Percentiles rank a stretch among this genome's conserved stretches.
phyloP scores from a whole-genome alignment of 2,888 invertebrate genomes.

The Acanthoscelides obtectus region DNA sequence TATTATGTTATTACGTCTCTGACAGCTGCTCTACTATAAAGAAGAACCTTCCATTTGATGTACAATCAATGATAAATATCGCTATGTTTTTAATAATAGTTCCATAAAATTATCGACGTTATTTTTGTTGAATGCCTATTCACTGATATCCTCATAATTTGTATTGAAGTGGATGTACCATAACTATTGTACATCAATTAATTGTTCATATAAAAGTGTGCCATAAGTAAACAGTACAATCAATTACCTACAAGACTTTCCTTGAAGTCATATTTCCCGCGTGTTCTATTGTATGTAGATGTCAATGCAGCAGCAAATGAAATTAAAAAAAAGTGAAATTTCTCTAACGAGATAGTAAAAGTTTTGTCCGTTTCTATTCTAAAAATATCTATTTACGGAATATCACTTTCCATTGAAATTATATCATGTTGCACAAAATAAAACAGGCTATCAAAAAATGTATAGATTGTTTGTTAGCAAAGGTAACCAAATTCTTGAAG shows the following conservation, averaged over 20 bases:
- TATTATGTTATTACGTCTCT: too few relatives aligned
- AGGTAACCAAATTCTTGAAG: background rate
- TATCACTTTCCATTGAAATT: background rate
- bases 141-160: too few relatives aligned
- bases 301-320: background rate
- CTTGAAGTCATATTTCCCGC: background rate
- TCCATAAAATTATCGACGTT: too few relatives aligned
- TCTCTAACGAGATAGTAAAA: background rate
- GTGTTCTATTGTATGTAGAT: background rate
- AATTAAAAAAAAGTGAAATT: background rate
- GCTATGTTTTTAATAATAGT: too few relatives aligned
- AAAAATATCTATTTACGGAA: background rate
- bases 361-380: background rate
- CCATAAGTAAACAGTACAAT: background rate
- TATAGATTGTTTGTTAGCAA: background rate
- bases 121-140: too few relatives aligned
- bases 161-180: too few relatives aligned
- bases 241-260: background rate
- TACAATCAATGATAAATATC: too few relatives aligned
- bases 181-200: too few relatives aligned
- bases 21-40: too few relatives aligned
- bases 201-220: too few relatives aligned
- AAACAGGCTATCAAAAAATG: background rate
- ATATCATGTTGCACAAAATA: background rate
- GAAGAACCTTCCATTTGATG: too few relatives aligned